phyloP scores from a whole-genome alignment of 2,113 vertebrate genomes.

The Calidris pugnax region DNA sequence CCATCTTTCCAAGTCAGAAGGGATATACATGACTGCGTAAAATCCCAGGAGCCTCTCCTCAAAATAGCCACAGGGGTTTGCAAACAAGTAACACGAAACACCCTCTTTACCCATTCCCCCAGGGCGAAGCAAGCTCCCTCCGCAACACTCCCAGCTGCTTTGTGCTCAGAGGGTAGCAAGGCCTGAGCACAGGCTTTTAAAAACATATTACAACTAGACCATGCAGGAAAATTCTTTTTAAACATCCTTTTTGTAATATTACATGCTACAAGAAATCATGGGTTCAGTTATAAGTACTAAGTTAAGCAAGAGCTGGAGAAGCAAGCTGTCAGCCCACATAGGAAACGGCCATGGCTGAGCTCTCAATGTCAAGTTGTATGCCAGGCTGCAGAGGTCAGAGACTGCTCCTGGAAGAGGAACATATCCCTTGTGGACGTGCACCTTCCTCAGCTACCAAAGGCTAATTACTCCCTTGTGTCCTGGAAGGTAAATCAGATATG shows the following conservation, averaged over 20 bases:
- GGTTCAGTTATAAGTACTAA: background rate
- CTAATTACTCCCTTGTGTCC: background rate
- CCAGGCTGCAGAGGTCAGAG: background rate
- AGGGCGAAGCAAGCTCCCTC: background rate
- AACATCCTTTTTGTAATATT: background rate
- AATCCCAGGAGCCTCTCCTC: slow-evolving; percentile 16
- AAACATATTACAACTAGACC: background rate
- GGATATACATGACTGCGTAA: background rate
- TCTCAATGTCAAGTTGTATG: background rate
- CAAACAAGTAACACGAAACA: slow-evolving; percentile 34
- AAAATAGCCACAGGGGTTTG: slow-evolving; percentile 34
- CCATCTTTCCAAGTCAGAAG: slow-evolving; percentile 22
- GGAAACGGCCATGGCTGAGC: background rate
- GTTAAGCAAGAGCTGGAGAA: background rate
- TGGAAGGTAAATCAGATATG: background rate
- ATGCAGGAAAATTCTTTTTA: background rate
- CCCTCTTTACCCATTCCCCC: background rate
- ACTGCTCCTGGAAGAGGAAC: background rate
- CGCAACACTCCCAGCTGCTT: background rate
- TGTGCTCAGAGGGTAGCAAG: background rate
- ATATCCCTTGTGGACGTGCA: rapidly evolving
- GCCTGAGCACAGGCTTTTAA: background rate
- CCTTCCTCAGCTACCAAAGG: background rate
- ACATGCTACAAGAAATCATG: background rate
- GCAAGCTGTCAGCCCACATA: background rate